phyloP scores from a whole-genome alignment of 2,888 invertebrate species.

The Ophion costatus region DNA sequence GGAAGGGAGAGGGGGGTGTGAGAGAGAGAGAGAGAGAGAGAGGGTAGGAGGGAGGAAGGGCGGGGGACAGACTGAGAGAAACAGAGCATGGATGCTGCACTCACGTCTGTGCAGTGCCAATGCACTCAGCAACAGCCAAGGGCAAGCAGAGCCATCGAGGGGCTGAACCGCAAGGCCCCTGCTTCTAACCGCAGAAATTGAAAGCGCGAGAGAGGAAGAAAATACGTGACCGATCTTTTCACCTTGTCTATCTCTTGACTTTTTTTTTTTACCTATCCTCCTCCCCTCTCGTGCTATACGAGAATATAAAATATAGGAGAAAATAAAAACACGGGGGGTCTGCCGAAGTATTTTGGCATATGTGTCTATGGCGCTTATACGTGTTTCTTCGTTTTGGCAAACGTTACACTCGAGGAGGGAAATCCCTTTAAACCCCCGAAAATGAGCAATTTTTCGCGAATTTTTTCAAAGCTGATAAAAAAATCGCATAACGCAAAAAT shows the following conservation, averaged over 20 bases:
- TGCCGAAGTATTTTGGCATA: no score
- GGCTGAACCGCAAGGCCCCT: conserved; percentile 49
- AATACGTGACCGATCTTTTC: conserved; percentile 3
- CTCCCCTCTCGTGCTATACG: not conserved
- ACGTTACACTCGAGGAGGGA: no score
- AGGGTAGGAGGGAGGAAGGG: conserved; percentile 37
- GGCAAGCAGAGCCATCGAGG: conserved; percentile 67
- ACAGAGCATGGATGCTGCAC: conserved; percentile 69
- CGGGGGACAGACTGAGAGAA: conserved; percentile 6
- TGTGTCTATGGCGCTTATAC: not conserved
- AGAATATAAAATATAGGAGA: no score
- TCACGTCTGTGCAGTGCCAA: conserved; percentile 71
- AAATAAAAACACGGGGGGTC: not conserved
- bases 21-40: conserved; percentile 15
- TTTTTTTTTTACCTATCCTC: not conserved
- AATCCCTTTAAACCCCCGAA: no score
- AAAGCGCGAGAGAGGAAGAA: conserved; percentile 4
- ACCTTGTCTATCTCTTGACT: not conserved
- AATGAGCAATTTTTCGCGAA: no score
- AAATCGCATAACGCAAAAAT: no score
- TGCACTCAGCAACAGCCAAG: conserved; percentile 81
- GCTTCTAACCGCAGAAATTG: conserved; percentile 20
- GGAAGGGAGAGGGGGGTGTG: conserved; percentile 41
- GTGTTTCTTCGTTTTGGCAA: not conserved
- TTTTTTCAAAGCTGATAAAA: no score